phyloP scores from a whole-genome alignment of 2,797 vertebrate species.

The Eleutherodactylus coqui region DNA sequence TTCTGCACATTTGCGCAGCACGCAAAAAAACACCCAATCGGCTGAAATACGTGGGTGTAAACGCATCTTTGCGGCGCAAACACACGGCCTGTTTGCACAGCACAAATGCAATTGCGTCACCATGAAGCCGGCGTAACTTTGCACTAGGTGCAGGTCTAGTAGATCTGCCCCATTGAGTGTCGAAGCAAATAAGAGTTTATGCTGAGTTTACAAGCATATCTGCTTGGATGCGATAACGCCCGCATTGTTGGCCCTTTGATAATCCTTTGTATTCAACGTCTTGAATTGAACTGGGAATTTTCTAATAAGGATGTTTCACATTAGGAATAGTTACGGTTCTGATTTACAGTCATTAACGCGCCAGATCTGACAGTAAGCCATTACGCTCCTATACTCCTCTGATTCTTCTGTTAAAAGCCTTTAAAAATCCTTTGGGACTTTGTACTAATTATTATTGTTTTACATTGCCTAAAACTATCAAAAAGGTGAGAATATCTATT shows the following conservation, averaged over 20 bases:
- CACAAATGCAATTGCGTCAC: no score
- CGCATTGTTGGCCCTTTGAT: not conserved
- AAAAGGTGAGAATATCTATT: not conserved
- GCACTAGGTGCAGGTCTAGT: no score
- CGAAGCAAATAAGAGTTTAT: not conserved
- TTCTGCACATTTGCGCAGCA: no score
- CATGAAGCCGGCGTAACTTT: no score
- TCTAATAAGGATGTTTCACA: not conserved
- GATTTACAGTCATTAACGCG: conserved; percentile 12
- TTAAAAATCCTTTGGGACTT: conserved; percentile 27
- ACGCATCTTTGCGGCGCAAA: no score
- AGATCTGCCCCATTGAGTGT: no score
- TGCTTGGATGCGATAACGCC: not conserved
- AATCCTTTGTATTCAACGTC: not conserved
- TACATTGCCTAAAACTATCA: not conserved
- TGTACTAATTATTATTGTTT: conserved; percentile 44
- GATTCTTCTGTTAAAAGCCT: conserved; percentile 21
- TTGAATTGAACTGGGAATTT: not conserved
- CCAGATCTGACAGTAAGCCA: conserved; percentile 21
- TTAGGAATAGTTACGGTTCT: not conserved
- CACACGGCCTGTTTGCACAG: no score
- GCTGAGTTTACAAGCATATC: not conserved
- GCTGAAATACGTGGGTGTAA: no score
- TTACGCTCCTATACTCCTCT: conserved; percentile 29
- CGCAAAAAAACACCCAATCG: no score